These are phyloP conservation scores for Morpho helenor DNA, from an alignment of 2,888 invertebrate species.

Conservation along the genomic window DNA sequence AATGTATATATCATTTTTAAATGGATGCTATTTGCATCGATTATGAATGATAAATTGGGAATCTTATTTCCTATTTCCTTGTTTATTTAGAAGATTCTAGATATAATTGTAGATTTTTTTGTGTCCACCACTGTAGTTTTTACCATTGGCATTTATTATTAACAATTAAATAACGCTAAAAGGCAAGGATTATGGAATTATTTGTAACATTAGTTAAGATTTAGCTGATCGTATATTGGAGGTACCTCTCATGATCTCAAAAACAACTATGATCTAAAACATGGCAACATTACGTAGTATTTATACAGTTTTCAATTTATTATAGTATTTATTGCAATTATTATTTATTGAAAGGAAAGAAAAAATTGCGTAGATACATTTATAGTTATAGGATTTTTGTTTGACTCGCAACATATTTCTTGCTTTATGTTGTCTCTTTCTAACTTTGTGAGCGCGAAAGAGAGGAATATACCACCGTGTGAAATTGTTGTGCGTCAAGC, in stretches of 20 bases:
- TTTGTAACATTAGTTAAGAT: slow-evolving; percentile 5
- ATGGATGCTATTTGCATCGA: no score
- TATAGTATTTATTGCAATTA: slow-evolving; percentile 17
- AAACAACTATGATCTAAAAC: slow-evolving; percentile 25
- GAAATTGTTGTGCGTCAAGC: slow-evolving; percentile 19
- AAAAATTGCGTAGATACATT: slow-evolving; percentile 9
- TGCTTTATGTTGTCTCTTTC: slow-evolving; percentile 10
- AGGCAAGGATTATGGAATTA: slow-evolving; percentile 22
- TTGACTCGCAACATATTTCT: slow-evolving; percentile 12
- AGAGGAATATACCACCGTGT: slow-evolving; percentile 21
- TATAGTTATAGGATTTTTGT: slow-evolving; percentile 15
- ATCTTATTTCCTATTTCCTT: slow-evolving; percentile 14
- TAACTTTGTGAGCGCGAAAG: slow-evolving; percentile 7
- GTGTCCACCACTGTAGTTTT: slow-evolving; percentile 1
- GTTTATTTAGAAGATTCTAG: slow-evolving; percentile 6
- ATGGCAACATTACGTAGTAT: slow-evolving; percentile 24
- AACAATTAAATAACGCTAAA: slow-evolving; percentile 8
- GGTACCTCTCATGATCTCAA: slow-evolving; percentile 43
- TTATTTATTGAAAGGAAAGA: slow-evolving; percentile 15
- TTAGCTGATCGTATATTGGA: slow-evolving; percentile 22
- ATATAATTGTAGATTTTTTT: slow-evolving; percentile 1
- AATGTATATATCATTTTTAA: no score
- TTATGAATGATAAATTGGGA: no score
- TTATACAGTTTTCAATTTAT: slow-evolving; percentile 20
- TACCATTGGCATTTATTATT: slow-evolving; percentile 13